These are phyloP conservation scores for Aphelenchoides avenae DNA, from an alignment of 1,140 invertebrate species.

Conservation along the genomic window DNA sequence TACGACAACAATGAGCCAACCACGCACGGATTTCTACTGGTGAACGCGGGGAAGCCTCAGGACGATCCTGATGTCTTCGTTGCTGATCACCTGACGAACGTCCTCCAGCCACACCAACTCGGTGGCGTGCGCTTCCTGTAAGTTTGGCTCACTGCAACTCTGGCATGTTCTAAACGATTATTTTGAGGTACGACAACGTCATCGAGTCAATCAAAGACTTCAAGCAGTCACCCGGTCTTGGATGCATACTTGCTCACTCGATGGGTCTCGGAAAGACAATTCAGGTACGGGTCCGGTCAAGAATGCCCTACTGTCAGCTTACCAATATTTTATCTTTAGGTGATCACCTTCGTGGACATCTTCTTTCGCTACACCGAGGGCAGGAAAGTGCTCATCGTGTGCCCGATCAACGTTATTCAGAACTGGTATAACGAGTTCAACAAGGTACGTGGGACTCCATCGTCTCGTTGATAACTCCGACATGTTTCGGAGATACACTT, in stretches of 20 bases:
- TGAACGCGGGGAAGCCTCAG: slow-evolving; percentile 90
- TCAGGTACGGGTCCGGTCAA: slow-evolving; percentile 66
- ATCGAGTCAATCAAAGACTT: slow-evolving; percentile 49
- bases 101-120: slow-evolving; percentile 87
- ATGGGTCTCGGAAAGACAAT: slow-evolving; percentile 99
- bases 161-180: slow-evolving; percentile 12
- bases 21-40: slow-evolving; percentile 80
- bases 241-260: slow-evolving; percentile 94
- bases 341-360: slow-evolving; percentile 90
- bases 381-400: slow-evolving; percentile 85
- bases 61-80: slow-evolving; percentile 88
- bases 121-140: slow-evolving; percentile 52
- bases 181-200: slow-evolving; percentile 54
- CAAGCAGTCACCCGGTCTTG: slow-evolving; percentile 61
- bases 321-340: slow-evolving; percentile 48
- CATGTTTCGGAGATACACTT: not conserved
- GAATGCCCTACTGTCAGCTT: slow-evolving; percentile 32
- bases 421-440: slow-evolving; percentile 98
- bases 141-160: slow-evolving; percentile 4
- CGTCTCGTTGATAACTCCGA: slow-evolving; percentile 63
- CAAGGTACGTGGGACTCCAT: too few relatives aligned
- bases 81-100: slow-evolving; percentile 80
- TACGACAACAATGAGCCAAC: slow-evolving; percentile 28
- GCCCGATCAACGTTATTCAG: slow-evolving; percentile 97
- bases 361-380: slow-evolving; percentile 77